A percentile compares a stretch with the other conserved stretches of the same genome.
These are phyloP conservation scores for Patella pellucida DNA, from an alignment of 2,888 invertebrate species.

Conservation along the genomic window DNA sequence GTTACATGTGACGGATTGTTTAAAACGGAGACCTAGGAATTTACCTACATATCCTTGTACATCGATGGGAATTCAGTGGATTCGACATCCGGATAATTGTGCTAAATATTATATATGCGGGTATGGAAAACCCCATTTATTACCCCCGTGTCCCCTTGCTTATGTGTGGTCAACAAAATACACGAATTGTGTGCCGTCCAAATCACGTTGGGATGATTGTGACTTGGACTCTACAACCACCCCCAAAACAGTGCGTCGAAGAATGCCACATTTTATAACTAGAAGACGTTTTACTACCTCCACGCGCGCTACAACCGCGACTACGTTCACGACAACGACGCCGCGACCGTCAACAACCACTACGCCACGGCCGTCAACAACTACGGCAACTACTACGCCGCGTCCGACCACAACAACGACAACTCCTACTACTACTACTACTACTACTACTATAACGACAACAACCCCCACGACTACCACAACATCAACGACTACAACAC, in stretches of 20 bases:
- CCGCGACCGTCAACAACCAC: conserved; percentile 19
- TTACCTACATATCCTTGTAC: conserved; percentile 21
- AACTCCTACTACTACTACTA: background rate
- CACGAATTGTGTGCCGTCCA: conserved; percentile 37
- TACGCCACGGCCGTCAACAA: background rate
- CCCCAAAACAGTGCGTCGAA: background rate
- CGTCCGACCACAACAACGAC: conserved; percentile 14
- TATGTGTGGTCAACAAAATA: conserved; percentile 37
- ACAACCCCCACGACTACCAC: background rate
- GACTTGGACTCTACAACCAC: conserved; percentile 4
- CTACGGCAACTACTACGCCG: conserved; percentile 2
- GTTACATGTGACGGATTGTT: background rate
- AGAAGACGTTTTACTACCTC: conserved; percentile 3
- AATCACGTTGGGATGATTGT: conserved; percentile 42
- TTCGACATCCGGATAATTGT: conserved; percentile 28
- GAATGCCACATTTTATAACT: background rate
- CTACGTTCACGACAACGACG: background rate
- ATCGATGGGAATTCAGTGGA: conserved; percentile 29
- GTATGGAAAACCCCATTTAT: conserved; percentile 26
- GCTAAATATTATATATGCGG: conserved; percentile 31
- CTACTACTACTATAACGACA: conserved; percentile 1
- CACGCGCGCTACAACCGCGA: background rate
- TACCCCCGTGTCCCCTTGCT: conserved; percentile 30
- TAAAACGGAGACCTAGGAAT: conserved; percentile 11
- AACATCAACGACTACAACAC: background rate